Conservation (phyloP, 2,888 invertebrate species). For the Podotricha telesiphe region DNA sequence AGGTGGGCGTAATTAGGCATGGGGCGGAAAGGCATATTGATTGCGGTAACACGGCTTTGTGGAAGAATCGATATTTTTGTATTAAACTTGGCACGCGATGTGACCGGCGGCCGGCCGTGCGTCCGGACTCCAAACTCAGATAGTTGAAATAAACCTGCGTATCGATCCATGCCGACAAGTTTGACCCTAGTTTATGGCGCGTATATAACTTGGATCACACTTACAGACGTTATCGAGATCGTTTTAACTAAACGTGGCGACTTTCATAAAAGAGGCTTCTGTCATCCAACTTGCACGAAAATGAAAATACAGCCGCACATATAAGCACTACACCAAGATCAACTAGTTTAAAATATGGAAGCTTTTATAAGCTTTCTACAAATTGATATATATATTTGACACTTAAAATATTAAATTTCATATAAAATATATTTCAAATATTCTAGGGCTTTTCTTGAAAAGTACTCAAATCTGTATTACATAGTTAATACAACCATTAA, state of each 20-base stretch:
- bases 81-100: slow-evolving; percentile 81
- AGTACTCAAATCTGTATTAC: neutral
- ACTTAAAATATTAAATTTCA: slow-evolving; percentile 1
- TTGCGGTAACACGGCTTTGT: slow-evolving; percentile 82
- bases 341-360: slow-evolving; percentile 10
- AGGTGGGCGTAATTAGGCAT: slow-evolving; percentile 81
- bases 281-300: slow-evolving; percentile 23
- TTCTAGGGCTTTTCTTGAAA: slow-evolving; percentile 1
- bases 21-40: slow-evolving; percentile 83
- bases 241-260: slow-evolving; percentile 50
- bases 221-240: slow-evolving; percentile 54
- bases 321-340: neutral
- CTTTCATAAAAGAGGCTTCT: slow-evolving; percentile 37
- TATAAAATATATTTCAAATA: neutral
- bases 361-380: neutral
- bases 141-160: slow-evolving; percentile 67
- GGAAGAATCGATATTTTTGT: slow-evolving; percentile 82
- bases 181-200: slow-evolving; percentile 75
- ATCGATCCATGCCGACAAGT: slow-evolving; percentile 73
- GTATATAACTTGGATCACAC: slow-evolving; percentile 66
- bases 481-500: neutral
- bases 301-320: slow-evolving; percentile 17
- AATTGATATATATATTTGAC: slow-evolving; percentile 9
- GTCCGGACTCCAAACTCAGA: slow-evolving; percentile 57
- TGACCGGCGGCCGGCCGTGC: slow-evolving; percentile 68